These are phyloP conservation scores for Sialia sialis DNA, from an alignment of 2,113 vertebrate species.

Conservation along the genomic window DNA sequence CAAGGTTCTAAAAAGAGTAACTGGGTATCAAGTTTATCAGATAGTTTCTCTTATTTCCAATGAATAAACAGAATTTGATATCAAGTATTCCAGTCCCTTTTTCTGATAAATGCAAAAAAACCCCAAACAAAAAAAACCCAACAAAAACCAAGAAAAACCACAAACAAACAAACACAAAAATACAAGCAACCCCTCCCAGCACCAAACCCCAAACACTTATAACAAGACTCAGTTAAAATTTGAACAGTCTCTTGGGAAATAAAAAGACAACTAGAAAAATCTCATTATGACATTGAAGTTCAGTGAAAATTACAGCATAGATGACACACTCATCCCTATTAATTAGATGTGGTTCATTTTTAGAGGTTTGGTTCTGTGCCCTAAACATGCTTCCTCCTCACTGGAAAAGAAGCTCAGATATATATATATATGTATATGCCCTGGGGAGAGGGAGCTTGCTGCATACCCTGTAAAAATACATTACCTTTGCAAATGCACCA, in stretches of 20 bases:
- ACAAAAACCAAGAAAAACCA: background rate
- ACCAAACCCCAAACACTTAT: background rate
- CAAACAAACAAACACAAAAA: background rate
- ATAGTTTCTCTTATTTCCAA: background rate
- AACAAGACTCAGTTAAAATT: background rate
- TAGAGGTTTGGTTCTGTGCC: background rate
- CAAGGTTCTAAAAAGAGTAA: background rate
- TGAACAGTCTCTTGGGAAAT: background rate
- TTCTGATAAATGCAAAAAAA: background rate
- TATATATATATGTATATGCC: background rate
- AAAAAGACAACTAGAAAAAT: background rate
- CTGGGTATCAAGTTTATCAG: background rate
- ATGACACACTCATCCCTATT: background rate
- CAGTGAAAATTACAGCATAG: background rate
- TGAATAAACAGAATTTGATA: background rate
- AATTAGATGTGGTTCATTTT: background rate
- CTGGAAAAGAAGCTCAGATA: background rate
- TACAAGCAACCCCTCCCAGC: rapidly evolving
- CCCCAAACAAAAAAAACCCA: background rate
- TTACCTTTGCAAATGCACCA: background rate
- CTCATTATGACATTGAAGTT: background rate
- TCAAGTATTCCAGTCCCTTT: background rate
- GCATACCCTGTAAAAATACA: background rate
- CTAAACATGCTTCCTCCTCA: background rate
- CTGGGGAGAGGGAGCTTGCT: background rate